These are phyloP conservation scores for Nothocercus julius DNA, from an alignment of 2,113 vertebrate species.

Conservation along the genomic window DNA sequence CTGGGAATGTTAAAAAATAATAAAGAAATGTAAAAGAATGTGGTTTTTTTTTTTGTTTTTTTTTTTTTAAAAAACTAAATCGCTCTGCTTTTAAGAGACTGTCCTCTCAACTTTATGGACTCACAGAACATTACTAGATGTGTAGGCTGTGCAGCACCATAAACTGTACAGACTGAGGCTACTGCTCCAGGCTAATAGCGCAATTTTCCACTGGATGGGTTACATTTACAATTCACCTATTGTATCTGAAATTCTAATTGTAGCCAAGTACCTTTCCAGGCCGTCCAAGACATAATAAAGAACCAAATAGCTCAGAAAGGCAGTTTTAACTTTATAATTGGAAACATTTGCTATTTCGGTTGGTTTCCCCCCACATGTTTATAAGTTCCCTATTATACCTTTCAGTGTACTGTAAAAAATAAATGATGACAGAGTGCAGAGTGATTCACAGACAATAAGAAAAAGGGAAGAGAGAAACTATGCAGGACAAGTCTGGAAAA, in stretches of 20 bases:
- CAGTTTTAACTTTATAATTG: conserved; percentile 45
- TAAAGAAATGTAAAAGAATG: neutral
- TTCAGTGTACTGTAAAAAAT: conserved; percentile 27
- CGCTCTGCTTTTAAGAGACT: neutral
- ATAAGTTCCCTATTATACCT: neutral
- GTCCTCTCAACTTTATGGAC: conserved; percentile 1
- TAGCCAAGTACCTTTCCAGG: neutral
- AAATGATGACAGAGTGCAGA: neutral
- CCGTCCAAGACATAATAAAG: conserved; percentile 33
- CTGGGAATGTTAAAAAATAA: neutral
- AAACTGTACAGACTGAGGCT: conserved; percentile 15
- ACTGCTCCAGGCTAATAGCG: conserved; percentile 6
- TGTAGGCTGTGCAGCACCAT: neutral
- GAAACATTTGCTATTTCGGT: conserved; percentile 30
- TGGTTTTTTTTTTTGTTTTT: neutral
- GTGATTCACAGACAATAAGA: neutral
- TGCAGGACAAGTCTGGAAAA: neutral
- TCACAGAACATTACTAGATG: neutral
- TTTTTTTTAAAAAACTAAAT: fast-evolving
- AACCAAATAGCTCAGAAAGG: conserved; percentile 16
- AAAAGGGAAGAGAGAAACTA: neutral
- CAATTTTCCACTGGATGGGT: conserved; percentile 45
- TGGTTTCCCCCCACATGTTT: neutral
- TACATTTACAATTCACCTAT: conserved; percentile 44
- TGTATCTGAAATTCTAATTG: conserved; percentile 22